Base-by-base conservation (phyloP, 2,113 vertebrate genomes). In the Orycteropus afer region DNA sequence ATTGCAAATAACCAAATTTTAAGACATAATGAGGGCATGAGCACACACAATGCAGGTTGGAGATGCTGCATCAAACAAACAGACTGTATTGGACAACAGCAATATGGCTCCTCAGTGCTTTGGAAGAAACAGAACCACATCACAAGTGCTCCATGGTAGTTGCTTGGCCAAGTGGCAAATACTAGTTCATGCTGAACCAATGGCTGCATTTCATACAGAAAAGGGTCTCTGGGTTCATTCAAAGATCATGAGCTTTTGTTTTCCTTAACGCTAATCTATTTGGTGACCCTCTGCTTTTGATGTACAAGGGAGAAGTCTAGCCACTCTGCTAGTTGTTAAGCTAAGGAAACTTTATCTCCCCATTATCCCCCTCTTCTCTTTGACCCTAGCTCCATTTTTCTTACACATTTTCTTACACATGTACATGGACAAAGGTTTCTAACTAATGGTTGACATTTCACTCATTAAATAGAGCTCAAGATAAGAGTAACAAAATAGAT, bases 101-200 rank as follows among this genome's bases (percentile, higher is more conserved):
- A 6, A 23, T 11, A 22, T 7, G 3, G 47, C 0, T 22, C 55
- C 7, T 5, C 0, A 0, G 69, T 10, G 5, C 57, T 25, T 32
- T 12, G 22, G 14, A 1, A 0, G 15, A 5, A 34, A n/a, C 0
- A 15, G 3, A 7, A 12, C 23, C 14, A 0, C 0, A 4, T 32
- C 32, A 6, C 2, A 1, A 25, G 23, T 17, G 7, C 12, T 32
- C 25, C 10, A 9, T 0, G 0, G 34, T 5, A 14, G 34, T 4
- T 49, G 10, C 27, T 34, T 5, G 51, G 27, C 79, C 17, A 29
- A 37, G 1, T 17, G 34, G 37, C 57, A 27, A 63, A 61, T 12
- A 3, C 14, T 1, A 0, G 11, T 25, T 63, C 69, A 67, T 86
- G 34, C 0, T 11, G 77, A 86, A 63, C 15, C 0, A 27, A 29